These are phyloP conservation scores for Pteruthius melanotis DNA, from an alignment of 2,113 vertebrate genomes.

Conservation along the genomic window DNA sequence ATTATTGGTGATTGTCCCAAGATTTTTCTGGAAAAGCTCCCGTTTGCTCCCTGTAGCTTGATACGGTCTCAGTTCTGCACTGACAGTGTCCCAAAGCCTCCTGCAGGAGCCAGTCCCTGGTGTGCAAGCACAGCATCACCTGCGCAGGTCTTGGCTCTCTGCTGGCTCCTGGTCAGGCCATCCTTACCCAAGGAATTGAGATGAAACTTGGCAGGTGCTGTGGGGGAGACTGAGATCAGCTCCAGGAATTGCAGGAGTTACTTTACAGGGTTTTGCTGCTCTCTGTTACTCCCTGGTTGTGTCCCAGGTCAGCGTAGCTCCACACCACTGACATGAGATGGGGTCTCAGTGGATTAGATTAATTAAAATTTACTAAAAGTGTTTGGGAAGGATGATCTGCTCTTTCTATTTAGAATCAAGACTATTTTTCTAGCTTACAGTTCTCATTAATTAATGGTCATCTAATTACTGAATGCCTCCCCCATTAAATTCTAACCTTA, in stretches of 20 bases:
- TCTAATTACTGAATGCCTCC: not conserved
- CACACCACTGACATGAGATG: not conserved
- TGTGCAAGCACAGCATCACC: not conserved
- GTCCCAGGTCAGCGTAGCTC: not conserved
- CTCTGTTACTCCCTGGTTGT: not conserved
- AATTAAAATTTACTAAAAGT: not conserved
- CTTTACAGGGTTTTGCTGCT: not conserved
- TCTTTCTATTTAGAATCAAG: not conserved
- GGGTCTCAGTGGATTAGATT: not conserved
- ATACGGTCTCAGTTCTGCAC: not conserved
- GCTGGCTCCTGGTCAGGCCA: not conserved
- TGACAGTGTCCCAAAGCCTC: too few species aligned
- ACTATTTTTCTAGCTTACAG: not conserved
- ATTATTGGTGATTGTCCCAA: not conserved
- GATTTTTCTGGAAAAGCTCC: not conserved
- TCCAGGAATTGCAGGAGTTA: not conserved
- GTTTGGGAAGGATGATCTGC: not conserved
- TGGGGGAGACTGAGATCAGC: not conserved
- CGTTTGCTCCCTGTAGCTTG: not conserved
- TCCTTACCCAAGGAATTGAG: fast-evolving
- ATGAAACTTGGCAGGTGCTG: not conserved
- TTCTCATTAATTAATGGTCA: not conserved
- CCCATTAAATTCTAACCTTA: not conserved
- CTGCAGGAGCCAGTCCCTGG: not conserved
- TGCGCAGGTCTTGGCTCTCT: not conserved